Evolutionary conservation across 2,888 invertebrate species (phyloP).

Genomic region (Blomia tropicalis): DNA sequence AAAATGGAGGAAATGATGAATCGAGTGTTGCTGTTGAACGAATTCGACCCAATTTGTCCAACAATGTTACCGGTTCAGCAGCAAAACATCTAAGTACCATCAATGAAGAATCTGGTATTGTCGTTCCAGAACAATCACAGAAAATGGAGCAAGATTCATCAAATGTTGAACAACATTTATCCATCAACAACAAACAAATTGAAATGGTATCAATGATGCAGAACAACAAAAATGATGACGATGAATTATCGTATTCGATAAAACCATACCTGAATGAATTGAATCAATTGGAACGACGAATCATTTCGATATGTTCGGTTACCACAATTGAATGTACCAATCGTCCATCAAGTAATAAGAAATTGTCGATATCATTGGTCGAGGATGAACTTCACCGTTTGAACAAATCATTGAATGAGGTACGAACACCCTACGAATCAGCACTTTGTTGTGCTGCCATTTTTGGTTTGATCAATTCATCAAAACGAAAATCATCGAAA

Average conservation of each 20-base stretch:
- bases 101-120: background rate
- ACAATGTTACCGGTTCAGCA: background rate
- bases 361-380: background rate
- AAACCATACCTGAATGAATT: background rate
- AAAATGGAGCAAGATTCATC: background rate
- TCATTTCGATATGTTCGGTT: background rate
- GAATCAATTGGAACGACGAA: background rate
- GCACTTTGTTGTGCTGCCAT: background rate
- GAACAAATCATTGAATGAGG: slow-evolving; percentile 1
- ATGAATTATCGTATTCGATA: background rate
- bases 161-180: background rate
- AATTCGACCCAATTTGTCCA: background rate
- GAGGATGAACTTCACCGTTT: slow-evolving; percentile 6
- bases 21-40: background rate
- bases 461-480: background rate
- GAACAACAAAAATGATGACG: background rate
- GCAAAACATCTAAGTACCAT: slow-evolving; percentile 10
- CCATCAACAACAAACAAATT: background rate
- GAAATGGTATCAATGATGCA: background rate
- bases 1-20: background rate
- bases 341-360: background rate
- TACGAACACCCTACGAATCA: background rate
- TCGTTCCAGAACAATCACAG: background rate
- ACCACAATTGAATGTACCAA: too few relatives aligned
- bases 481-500: background rate